Evolutionary conservation across 2,888 invertebrate genomes (phyloP).

Genomic region (Mythimna vitellina): DNA sequence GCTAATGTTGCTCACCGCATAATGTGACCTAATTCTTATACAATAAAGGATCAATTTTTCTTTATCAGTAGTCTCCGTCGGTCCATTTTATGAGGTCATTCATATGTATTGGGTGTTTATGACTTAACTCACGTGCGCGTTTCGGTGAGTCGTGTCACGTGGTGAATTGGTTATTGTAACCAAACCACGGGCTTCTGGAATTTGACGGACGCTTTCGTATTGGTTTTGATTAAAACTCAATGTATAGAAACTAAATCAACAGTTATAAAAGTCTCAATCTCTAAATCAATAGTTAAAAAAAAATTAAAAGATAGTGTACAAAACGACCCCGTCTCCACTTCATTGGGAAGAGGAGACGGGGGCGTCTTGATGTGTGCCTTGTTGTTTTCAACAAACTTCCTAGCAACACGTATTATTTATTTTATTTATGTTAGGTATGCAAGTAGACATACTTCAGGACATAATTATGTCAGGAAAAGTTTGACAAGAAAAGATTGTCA

Average conservation of each 20-base stretch:
- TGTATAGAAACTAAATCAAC: neutral
- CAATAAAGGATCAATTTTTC: slow-evolving; percentile 31
- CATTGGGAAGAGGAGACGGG: too few species aligned
- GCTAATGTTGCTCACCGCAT: slow-evolving; percentile 8
- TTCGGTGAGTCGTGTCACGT: slow-evolving; percentile 26
- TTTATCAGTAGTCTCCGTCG: slow-evolving; percentile 30
- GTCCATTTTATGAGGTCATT: slow-evolving; percentile 35
- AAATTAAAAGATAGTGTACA: too few species aligned
- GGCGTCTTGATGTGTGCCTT: too few species aligned
- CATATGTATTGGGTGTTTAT: slow-evolving; percentile 39
- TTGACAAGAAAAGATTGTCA: too few species aligned
- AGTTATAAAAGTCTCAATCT: too few species aligned
- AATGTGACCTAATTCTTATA: slow-evolving; percentile 44
- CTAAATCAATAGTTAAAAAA: neutral
- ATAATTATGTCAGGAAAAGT: too few species aligned
- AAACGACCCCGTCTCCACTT: too few species aligned
- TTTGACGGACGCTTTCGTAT: neutral
- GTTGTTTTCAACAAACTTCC: too few species aligned
- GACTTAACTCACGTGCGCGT: slow-evolving; percentile 34
- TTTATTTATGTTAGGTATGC: too few species aligned
- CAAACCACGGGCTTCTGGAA: neutral
- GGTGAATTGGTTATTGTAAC: neutral
- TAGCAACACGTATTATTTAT: too few species aligned
- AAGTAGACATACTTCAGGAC: too few species aligned
- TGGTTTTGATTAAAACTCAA: neutral